Conservation (phyloP, 2,797 vertebrate genomes). For the Okamejei kenojei region DNA sequence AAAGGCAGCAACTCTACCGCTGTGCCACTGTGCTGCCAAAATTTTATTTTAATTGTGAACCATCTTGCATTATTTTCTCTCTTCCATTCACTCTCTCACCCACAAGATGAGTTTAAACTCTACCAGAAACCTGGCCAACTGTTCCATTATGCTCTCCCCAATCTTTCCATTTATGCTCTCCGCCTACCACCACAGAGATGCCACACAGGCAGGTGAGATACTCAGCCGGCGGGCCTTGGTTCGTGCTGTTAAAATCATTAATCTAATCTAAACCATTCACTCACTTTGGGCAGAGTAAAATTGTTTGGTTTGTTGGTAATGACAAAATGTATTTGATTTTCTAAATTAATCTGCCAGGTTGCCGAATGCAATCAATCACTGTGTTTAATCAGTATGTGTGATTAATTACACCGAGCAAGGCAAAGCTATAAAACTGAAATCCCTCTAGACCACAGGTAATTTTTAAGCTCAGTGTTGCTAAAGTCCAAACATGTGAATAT, state of each 20-base stretch:
- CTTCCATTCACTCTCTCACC: neutral
- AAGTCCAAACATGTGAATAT: neutral
- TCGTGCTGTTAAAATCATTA: too few species aligned
- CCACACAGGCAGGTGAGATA: neutral
- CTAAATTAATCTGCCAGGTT: neutral
- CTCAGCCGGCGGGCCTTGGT: neutral
- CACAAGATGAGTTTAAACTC: neutral
- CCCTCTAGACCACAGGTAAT: neutral
- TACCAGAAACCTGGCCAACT: neutral
- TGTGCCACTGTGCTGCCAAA: too few species aligned
- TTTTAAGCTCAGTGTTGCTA: neutral
- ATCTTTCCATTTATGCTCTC: neutral
- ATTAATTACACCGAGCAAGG: neutral
- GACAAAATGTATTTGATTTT: neutral
- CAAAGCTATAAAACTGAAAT: neutral
- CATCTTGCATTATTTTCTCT: neutral
- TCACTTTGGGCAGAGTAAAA: neutral
- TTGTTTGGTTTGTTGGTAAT: neutral
- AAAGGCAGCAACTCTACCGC: too few species aligned
- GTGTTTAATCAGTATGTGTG: neutral
- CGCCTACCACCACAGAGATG: neutral
- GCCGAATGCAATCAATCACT: neutral
- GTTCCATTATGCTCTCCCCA: too few species aligned
- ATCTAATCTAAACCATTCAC: neutral
- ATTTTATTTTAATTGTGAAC: neutral